Base-by-base conservation (phyloP, 2,797 vertebrate genomes). In the Hippopotamyrus pictus region DNA sequence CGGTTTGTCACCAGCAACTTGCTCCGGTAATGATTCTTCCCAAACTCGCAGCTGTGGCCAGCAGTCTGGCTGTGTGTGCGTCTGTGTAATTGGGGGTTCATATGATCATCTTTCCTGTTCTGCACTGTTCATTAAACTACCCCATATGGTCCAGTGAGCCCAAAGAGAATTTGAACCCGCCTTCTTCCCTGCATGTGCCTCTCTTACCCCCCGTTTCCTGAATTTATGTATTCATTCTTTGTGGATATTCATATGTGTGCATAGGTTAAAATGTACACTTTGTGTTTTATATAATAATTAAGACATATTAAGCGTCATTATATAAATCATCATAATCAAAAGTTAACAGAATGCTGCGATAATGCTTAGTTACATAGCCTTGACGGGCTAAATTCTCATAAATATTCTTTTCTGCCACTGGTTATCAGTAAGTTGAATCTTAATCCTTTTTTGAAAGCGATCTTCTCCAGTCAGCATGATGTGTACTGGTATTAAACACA, bases 1-100 rank as follows among this genome's bases (percentile, higher is more conserved):
- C 2, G 41, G 69, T 86, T 88, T 41, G 82, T 73, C 86, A 89
- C 88, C 87, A 86, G 90, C 87, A 87, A 65, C 37, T 65, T 51
- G 76, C 44, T 54, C 41, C 6, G 53, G 87, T 59, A 41, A 50
- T 22, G 41, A 54, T 84, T 59, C 86, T 3, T 51, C 25, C 25
- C 17, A 12, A 29, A 22, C 51, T 51, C 14, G 7, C 51, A 79
- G 48, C 62, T 86, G 46, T 50, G 83, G 25, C 14, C 8, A 79
- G 37, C 44, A 19, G 50, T 9, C 50, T 0, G 48, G 46, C 3
- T 53, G 50, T 86, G 50, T 86, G 50, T 51, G 50, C 7, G 83
- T 86, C 48, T 86, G 25, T 51, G 83, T 53, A 33, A 51, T 25
- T 14, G 85, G 85, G 85, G 85, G 33, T 29, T 33, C 25, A 53